Conservation (phyloP, 2,797 vertebrate genomes). For the Tiaroga cobitis region DNA sequence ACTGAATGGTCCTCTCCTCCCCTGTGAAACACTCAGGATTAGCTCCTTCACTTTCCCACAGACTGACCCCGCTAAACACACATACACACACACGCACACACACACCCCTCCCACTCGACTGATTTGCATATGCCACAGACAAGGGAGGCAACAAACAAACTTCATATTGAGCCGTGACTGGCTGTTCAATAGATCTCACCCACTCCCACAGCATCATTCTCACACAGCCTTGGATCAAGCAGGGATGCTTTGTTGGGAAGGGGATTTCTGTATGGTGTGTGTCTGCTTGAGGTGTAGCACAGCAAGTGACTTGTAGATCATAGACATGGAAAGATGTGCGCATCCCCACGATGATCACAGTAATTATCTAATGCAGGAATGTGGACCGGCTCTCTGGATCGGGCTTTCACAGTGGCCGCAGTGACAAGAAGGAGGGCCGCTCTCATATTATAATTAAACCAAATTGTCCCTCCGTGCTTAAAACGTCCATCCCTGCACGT, state of each 20-base stretch:
- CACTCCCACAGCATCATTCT: slow-evolving; percentile 57
- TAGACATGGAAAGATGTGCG: slow-evolving; percentile 61
- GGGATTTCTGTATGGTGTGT: slow-evolving; percentile 39
- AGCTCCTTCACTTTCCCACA: slow-evolving; percentile 84
- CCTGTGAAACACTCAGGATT: slow-evolving; percentile 84
- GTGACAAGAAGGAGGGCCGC: background rate
- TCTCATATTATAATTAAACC: slow-evolving; percentile 1
- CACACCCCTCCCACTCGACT: slow-evolving; percentile 39
- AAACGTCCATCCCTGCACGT: background rate
- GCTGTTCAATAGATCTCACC: slow-evolving; percentile 67
- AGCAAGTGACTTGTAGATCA: slow-evolving; percentile 48
- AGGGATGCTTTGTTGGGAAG: slow-evolving; percentile 44
- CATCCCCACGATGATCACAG: slow-evolving; percentile 64
- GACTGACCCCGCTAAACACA: slow-evolving; percentile 63
- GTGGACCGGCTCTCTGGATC: slow-evolving; percentile 48
- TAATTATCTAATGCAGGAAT: slow-evolving; percentile 69
- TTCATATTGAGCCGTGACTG: slow-evolving; percentile 77
- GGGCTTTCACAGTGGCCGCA: background rate
- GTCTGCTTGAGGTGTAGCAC: slow-evolving; percentile 22
- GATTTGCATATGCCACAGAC: slow-evolving; percentile 85
- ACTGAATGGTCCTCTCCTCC: slow-evolving; percentile 81
- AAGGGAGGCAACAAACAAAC: slow-evolving; percentile 84
- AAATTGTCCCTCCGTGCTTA: background rate
- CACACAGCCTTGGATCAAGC: slow-evolving; percentile 42
- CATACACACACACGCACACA: slow-evolving; percentile 39